Evolutionary conservation across 1,140 invertebrate species (phyloP).

Genomic region (Drosophila pseudoobscura): DNA sequence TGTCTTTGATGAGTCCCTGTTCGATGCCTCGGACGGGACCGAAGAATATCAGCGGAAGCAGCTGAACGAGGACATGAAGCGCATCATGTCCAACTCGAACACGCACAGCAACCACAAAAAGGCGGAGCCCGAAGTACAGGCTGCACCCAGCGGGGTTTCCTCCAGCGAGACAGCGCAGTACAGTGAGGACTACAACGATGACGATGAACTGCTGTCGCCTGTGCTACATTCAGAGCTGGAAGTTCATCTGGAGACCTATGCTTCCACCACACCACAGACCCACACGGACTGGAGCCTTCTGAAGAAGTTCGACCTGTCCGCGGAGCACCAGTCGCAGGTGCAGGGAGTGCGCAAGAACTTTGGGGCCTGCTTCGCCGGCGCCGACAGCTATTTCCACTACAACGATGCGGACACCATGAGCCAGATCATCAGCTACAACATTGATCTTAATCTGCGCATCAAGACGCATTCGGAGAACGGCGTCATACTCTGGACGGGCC

Average conservation of each 20-base stretch:
- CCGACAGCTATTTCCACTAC: slow-evolving; percentile 86
- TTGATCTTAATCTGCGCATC: slow-evolving; percentile 81
- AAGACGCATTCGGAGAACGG: slow-evolving; percentile 85
- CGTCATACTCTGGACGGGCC: slow-evolving; percentile 95
- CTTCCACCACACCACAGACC: slow-evolving; percentile 60
- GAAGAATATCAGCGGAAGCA: slow-evolving; percentile 78
- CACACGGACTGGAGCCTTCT: slow-evolving; percentile 79
- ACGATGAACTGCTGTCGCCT: slow-evolving; percentile 58
- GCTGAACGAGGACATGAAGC: slow-evolving; percentile 79
- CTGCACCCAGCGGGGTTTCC: slow-evolving; percentile 1
- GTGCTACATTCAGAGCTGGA: slow-evolving; percentile 37
- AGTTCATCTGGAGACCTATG: slow-evolving; percentile 3
- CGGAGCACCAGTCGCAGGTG: slow-evolving; percentile 65
- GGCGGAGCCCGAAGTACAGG: slow-evolving; percentile 3
- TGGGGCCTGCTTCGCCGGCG: slow-evolving; percentile 88
- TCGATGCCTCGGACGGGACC: slow-evolving; percentile 66
- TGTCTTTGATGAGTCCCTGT: slow-evolving; percentile 71
- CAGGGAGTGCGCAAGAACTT: slow-evolving; percentile 74
- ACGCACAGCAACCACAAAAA: slow-evolving; percentile 33
- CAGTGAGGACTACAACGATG: slow-evolving; percentile 50
- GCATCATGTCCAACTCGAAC: slow-evolving; percentile 79
- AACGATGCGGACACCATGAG: slow-evolving; percentile 91
- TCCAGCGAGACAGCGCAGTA: slow-evolving; percentile 25
- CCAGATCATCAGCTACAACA: slow-evolving; percentile 82
- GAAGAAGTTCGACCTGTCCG: slow-evolving; percentile 75